A percentile compares a stretch with the other conserved stretches of the same genome.
phyloP scores from a whole-genome alignment of 2,113 vertebrate species.

The Tapirus terrestris region DNA sequence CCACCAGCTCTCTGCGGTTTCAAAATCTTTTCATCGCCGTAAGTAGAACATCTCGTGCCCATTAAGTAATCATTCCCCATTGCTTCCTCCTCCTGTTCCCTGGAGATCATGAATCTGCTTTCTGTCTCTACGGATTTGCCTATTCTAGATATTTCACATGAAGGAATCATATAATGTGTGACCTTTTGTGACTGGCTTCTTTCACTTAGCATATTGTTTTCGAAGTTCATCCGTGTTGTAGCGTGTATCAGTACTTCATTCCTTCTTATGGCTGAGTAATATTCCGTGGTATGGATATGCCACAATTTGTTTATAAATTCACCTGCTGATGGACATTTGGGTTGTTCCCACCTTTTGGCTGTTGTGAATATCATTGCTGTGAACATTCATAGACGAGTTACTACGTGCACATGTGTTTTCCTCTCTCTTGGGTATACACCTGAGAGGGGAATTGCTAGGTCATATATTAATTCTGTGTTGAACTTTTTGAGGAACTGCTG shows the following conservation, averaged over 20 bases:
- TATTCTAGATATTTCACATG: neutral
- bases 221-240: neutral
- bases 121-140: neutral
- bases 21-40: neutral
- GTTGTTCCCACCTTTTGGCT: neutral
- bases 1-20: neutral
- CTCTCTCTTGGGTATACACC: neutral
- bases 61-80: neutral
- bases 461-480: neutral
- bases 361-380: neutral
- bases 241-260: neutral
- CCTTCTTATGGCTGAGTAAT: neutral
- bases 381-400: neutral
- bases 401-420: neutral
- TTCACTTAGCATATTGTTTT: neutral
- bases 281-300: neutral
- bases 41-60: neutral
- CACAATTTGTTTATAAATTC: neutral
- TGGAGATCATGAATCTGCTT: neutral
- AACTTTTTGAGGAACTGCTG: neutral
- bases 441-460: neutral
- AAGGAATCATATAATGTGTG: neutral
- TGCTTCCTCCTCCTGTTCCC: neutral
- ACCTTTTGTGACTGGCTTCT: neutral
- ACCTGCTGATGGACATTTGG: neutral